Percentiles rank a stretch among this genome's conserved stretches.
Conservation (phyloP, 2,888 invertebrate species). For the Apodemia mormo region DNA sequence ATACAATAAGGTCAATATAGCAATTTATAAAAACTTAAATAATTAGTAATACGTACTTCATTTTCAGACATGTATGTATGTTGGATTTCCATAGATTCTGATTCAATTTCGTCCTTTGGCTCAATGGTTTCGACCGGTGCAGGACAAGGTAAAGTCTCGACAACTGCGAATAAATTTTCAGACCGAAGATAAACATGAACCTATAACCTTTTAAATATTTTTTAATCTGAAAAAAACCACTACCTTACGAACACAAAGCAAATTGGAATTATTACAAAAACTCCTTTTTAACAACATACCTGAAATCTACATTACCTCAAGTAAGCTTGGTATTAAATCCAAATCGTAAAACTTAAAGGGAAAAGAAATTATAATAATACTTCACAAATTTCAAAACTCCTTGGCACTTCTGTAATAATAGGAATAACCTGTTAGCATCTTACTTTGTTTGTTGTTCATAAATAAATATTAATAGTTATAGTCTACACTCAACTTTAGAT, state of each 20-base stretch:
- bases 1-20: neutral
- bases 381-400: conserved; percentile 32
- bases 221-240: conserved; percentile 45
- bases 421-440: conserved; percentile 42
- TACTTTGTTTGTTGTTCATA: neutral
- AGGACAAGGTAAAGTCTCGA: conserved; percentile 37
- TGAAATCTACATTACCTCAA: conserved; percentile 28
- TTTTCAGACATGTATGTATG: conserved; percentile 43
- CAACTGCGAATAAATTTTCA: conserved; percentile 52
- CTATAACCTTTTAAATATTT: conserved; percentile 31
- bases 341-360: neutral
- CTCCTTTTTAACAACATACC: conserved; percentile 26
- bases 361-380: neutral
- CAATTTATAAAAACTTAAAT: too few species aligned
- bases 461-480: neutral
- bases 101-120: conserved; percentile 40
- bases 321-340: conserved; percentile 14
- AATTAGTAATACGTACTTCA: conserved; percentile 36
- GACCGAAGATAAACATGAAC: conserved; percentile 51
- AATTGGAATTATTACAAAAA: conserved; percentile 32
- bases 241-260: conserved; percentile 29
- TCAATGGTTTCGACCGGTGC: conserved; percentile 38
- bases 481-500: too few species aligned
- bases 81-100: conserved; percentile 48
- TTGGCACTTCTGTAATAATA: conserved; percentile 59